Base-by-base conservation (phyloP, 2,113 vertebrate genomes). In the Fulmarus glacialis region DNA sequence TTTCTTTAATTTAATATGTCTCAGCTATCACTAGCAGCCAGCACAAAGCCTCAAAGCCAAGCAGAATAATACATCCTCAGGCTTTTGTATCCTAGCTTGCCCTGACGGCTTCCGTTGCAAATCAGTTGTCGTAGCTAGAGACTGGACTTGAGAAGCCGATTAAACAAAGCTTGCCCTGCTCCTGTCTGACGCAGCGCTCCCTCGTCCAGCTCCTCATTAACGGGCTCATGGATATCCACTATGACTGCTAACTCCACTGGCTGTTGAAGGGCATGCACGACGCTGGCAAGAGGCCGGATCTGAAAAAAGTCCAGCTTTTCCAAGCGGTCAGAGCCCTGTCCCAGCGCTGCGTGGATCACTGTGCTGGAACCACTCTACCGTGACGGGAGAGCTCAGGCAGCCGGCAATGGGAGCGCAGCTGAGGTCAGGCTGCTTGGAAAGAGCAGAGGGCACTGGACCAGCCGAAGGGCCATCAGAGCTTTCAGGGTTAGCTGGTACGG, bases 71-170 rank as follows among this genome's bases (percentile, higher is more conserved):
- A 82, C 82, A 82, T 91, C 91, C 89, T 93, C 85, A 29, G 75
- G 92, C 95, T 90, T 95, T 96, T 97, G 89, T 94, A 93, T 63
- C 89, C 82, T 6, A 88, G 95, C 82, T 79, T 71, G 89, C 90
- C 81, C 93, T 48, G 83, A 45, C 6, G 15, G 95, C 81, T 95
- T 90, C 95, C 24, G 21, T 80, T 96, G 87, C 89, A 86, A 96
- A 96, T 96, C 96, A 82, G 89, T 43, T 87, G 89, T 64, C 3
- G 11, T 90, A 63, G 91, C 91, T 66, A 59, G 87, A 95, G 82
- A 90, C 62, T 9, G 55, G 94, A 85, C 87, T 79, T 15, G 59
- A 95, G 95, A 97, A 66, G 70, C 89, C 24, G 94, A 95, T 96
- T 96, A 97, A 94, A 93, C 87, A 94, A 93, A 96, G 94, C 93